Evolutionary conservation across 2,888 invertebrate genomes (phyloP).

Genomic region (Peribatodes rhomboidaria): DNA sequence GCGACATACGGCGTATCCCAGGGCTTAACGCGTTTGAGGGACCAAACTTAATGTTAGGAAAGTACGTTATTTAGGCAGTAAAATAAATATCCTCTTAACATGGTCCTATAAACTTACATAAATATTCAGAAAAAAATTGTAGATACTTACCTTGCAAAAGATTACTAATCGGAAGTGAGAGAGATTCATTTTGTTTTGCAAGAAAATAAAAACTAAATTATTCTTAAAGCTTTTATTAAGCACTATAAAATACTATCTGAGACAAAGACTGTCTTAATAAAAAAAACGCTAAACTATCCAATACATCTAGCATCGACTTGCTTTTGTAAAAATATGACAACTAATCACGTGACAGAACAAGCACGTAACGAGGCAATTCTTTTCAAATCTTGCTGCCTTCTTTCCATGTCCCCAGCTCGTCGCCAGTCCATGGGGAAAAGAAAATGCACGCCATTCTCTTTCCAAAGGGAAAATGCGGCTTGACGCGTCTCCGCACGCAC

Average conservation of each 20-base stretch:
- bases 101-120: neutral
- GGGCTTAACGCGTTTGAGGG: slow-evolving; percentile 20
- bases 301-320: neutral
- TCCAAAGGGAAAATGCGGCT: slow-evolving; percentile 54
- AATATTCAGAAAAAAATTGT: too few species aligned
- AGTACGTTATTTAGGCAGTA: neutral
- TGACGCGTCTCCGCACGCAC: slow-evolving; percentile 60
- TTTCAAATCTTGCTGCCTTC: neutral
- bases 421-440: neutral
- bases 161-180: too few species aligned
- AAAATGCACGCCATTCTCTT: slow-evolving; percentile 11
- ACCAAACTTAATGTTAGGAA: slow-evolving; percentile 17
- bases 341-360: neutral
- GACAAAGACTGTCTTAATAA: too few species aligned
- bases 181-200: too few species aligned
- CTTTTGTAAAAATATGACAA: neutral
- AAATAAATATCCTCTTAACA: slow-evolving; percentile 1
- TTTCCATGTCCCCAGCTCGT: neutral
- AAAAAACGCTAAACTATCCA: too few species aligned
- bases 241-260: too few species aligned
- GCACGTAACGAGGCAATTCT: too few species aligned
- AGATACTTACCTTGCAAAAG: too few species aligned
- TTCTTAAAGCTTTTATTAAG: too few species aligned
- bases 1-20: slow-evolving; percentile 17
- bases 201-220: too few species aligned